A percentile compares a stretch with the other conserved stretches of the same genome.
Evolutionary conservation across 2,888 invertebrate genomes (phyloP).

Genomic region (Rugalucina vietnamica): DNA sequence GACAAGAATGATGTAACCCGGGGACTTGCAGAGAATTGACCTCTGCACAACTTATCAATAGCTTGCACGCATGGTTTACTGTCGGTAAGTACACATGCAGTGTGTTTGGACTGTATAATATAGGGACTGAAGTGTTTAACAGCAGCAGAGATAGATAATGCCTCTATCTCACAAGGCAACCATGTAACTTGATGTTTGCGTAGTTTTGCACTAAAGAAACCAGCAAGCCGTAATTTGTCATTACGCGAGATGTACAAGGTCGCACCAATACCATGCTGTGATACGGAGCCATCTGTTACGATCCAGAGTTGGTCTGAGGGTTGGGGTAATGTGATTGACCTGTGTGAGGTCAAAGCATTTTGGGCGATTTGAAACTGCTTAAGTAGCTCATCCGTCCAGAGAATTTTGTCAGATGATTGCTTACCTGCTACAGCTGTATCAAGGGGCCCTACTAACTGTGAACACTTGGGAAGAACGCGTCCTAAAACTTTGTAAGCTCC

Average conservation of each 20-base stretch:
- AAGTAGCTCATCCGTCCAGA: constrained; percentile 45
- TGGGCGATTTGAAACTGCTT: constrained; percentile 40
- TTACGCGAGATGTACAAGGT: constrained; percentile 59
- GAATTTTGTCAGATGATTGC: constrained; percentile 47
- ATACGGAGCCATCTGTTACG: constrained; percentile 56
- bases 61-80: constrained; percentile 67
- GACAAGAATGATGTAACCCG: constrained; percentile 59
- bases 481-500: constrained; percentile 57
- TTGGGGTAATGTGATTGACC: constrained; percentile 41
- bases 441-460: constrained; percentile 12
- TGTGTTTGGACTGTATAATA: constrained; percentile 50
- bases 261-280: constrained; percentile 58
- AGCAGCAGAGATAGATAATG: constrained; percentile 50
- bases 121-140: background rate
- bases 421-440: constrained; percentile 21
- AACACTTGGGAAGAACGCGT: constrained; percentile 42
- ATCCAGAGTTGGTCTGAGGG: constrained; percentile 47
- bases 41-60: constrained; percentile 56
- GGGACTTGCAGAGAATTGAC: constrained; percentile 64
- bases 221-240: constrained; percentile 47
- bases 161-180: constrained; percentile 66
- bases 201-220: constrained; percentile 53
- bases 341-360: constrained; percentile 4
- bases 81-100: constrained; percentile 57
- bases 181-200: constrained; percentile 52